Evolutionary conservation across 2,797 vertebrate genomes (phyloP), one percentile per base, ranked within the genome.

Genomic region (Dipus sagitta): DNA sequence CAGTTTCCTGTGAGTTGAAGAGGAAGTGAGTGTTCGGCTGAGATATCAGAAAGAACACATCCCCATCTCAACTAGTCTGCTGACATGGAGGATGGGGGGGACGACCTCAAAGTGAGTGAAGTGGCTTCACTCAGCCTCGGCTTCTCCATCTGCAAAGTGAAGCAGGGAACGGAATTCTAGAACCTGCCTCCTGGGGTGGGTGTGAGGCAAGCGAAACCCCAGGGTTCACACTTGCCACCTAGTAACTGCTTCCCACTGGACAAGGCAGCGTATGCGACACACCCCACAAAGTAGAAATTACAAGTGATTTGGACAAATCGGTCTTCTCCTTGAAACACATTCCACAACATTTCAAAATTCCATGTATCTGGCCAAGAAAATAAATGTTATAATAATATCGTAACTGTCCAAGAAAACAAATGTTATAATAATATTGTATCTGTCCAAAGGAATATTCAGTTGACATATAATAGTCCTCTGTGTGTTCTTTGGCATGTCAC

Each of bases 181-280:
- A 18, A 9, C 3, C 13, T 62, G 70, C 20, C 18, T 70, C 52
- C 26, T 1, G 47, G 12, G 15, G 23, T 0, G 12, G 42, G 3
- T 60, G 24, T 60, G 34, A 90, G 34, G 17, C n/a, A 32, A 62
- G 38, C 62, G 74, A 67, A 79, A 34, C 4, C 10, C 9, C 6
- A 9, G 1, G 12, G 28, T 54, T 47, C 32, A 54, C 12, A 6
- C 10, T 4, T 52, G 7, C 30, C 0, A 0, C 76, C 4, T 21
- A 28, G 20, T 11, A 34, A 60, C 26, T 24, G 0, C 32, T 81
- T 34, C 47, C 68, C 3, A 2, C 32, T 12, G 21, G 85, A 34
- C 28, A 32, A 68, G 21, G 6, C 2, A 0, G 23, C 28, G 30
- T n/a, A 34, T 26, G 4, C 26, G 26, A 72, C 2, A 54, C 24